Base-by-base conservation (phyloP, 2,113 vertebrate genomes). In the Rhinolophus sinicus region DNA sequence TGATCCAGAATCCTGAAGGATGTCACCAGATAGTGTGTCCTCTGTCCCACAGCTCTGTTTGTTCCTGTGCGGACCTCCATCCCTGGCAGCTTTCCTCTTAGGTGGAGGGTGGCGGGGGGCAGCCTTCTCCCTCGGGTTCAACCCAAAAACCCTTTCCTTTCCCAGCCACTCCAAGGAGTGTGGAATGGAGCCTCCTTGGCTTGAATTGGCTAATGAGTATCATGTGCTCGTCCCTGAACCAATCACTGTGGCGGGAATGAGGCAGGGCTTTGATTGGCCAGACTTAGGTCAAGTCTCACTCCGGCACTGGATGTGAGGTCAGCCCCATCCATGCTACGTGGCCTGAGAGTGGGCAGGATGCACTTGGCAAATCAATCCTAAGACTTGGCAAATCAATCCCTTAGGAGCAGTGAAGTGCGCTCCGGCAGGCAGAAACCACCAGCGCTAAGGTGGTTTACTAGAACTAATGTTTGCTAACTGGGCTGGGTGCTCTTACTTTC, bases 221-320 rank as follows among this genome's bases (percentile, higher is more conserved):
- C 70, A 72, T 11, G 6, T 94, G 86, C 75, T 86, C 56, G 35
- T 60, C 21, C 58, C 40, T 82, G 78, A 92, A 30, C 93, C 95
- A 85, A 81, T 90, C 67, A 30, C 13, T 14, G 22, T 3, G 8
- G 76, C 33, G 16, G 2, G 60, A 7, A 35, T 69, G 40, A 40
- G 14, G 8, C 64, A 4, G 93, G 6, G 11, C 30, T 96, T 62
- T 76, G 28, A 94, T 87, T 94, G 93, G 69, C 88, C 60, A 85
- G 73, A 35, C 3, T 13, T 69, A 33, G 44, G 35, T 88, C 58
- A 50, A 84, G 35, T 2, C 35, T 30, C 24, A 1, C 30, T 12
- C 12, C 2, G 19, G 19, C 5, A 12, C 8, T 6, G 4, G 44
- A 28, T 38, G 38, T 6, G 75, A 83, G 33, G 28, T 76, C 22